Percentiles rank a stretch among this genome's conserved stretches.
Conservation (phyloP, 2,797 vertebrate species). For the Oreochromis mossambicus region DNA sequence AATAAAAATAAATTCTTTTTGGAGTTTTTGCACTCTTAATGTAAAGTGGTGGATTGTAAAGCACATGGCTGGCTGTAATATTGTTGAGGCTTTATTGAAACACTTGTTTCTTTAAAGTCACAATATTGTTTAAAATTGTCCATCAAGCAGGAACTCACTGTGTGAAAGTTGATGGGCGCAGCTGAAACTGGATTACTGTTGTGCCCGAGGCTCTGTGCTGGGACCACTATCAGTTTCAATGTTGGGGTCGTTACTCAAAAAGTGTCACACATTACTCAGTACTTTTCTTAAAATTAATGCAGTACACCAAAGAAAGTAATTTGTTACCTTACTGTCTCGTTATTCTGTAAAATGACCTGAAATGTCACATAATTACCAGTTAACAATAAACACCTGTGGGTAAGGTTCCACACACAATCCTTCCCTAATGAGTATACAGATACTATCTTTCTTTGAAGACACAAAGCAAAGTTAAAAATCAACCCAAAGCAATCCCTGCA, state of each 20-base stretch:
- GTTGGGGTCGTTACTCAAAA: neutral
- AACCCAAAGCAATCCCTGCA: neutral
- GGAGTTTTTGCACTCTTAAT: neutral
- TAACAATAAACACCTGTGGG: neutral
- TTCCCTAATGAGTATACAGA: neutral
- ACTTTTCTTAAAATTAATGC: neutral
- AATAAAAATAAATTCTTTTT: neutral
- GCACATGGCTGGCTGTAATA: accelerated
- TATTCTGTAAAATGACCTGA: neutral
- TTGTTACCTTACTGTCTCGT: neutral
- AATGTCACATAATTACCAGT: neutral
- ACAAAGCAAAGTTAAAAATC: neutral
- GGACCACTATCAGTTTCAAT: neutral
- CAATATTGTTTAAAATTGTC: neutral
- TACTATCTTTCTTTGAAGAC: neutral
- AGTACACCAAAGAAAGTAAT: neutral
- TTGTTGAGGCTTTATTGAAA: neutral
- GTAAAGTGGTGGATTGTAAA: neutral
- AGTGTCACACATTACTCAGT: neutral
- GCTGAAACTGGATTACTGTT: neutral
- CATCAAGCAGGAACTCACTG: neutral
- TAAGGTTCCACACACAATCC: neutral
- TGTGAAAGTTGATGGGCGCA: neutral
- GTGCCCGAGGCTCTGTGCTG: neutral
- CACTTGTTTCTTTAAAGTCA: neutral